A percentile compares a stretch with the other conserved stretches of the same genome.
Evolutionary conservation across 2,113 vertebrate species (phyloP).

Genomic region (Trematomus loennbergii): DNA sequence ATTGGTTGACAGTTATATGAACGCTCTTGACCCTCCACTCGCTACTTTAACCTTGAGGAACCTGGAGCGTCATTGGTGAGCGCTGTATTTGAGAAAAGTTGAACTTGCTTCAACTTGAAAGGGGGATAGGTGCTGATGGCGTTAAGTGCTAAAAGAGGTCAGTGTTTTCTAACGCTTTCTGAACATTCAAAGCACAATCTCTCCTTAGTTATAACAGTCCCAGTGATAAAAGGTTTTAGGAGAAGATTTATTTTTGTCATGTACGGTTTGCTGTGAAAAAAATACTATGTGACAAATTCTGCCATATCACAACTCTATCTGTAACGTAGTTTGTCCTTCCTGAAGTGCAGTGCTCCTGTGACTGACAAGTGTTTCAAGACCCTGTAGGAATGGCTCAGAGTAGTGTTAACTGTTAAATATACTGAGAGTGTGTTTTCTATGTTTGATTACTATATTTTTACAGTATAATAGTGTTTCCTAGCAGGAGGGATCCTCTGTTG

Average conservation of each 20-base stretch:
- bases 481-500: constrained; percentile 21
- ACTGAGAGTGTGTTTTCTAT: background rate
- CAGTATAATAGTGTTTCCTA: background rate
- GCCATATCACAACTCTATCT: background rate
- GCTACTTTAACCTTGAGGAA: constrained; percentile 1
- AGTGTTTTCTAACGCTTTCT: background rate
- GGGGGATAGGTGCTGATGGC: background rate
- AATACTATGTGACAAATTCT: background rate
- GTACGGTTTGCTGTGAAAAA: background rate
- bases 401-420: constrained; percentile 1
- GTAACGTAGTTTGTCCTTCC: background rate
- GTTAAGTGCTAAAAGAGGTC: constrained; percentile 33
- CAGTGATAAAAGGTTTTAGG: background rate
- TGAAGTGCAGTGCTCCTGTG: background rate
- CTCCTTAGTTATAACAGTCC: background rate
- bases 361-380: constrained; percentile 20
- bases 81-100: constrained; percentile 15
- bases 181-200: constrained; percentile 18
- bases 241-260: background rate
- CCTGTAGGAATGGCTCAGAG: background rate
- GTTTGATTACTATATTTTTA: constrained; percentile 28
- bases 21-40: constrained; percentile 6
- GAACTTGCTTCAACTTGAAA: constrained; percentile 42
- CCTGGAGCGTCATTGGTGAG: constrained; percentile 27
- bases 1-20: background rate